phyloP scores from a whole-genome alignment of 2,888 invertebrate genomes.

The Acrocyrtus sp. region DNA sequence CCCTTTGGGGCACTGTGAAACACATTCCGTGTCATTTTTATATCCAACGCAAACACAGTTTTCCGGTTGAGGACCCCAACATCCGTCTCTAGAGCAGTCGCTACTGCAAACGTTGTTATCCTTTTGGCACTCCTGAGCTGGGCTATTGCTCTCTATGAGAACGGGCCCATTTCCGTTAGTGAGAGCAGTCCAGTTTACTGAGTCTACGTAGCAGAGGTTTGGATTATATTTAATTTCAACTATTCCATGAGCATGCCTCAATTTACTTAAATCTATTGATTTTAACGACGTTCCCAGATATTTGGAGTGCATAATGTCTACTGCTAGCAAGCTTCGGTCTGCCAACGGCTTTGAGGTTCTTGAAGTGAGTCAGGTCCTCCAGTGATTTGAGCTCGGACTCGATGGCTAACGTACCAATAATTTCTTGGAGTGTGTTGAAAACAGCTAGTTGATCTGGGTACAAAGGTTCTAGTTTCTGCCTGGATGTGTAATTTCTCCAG shows the following conservation, averaged over 20 bases:
- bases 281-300: conserved; percentile 87
- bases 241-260: conserved; percentile 87
- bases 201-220: conserved; percentile 86
- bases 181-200: conserved; percentile 85
- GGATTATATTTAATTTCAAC: conserved; percentile 90
- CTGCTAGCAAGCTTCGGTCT: conserved; percentile 87
- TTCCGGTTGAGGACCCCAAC: conserved; percentile 92
- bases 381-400: no score
- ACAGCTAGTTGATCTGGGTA: conserved; percentile 86
- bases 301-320: conserved; percentile 89
- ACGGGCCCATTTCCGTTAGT: conserved; percentile 80
- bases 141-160: conserved; percentile 80
- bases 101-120: conserved; percentile 83
- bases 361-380: no score
- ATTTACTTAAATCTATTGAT: conserved; percentile 83
- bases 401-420: no score
- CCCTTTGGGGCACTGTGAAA: no score
- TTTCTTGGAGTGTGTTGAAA: conserved; percentile 89
- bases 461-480: conserved; percentile 81
- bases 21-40: conserved; percentile 84
- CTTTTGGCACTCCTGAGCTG: conserved; percentile 77
- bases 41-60: conserved; percentile 91
- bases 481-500: conserved; percentile 83
- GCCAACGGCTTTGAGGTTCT: conserved; percentile 91
- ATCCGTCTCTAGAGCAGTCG: conserved; percentile 89